These are phyloP conservation scores for Panulirus ornatus DNA, from an alignment of 1,140 invertebrate species.

Conservation along the genomic window DNA sequence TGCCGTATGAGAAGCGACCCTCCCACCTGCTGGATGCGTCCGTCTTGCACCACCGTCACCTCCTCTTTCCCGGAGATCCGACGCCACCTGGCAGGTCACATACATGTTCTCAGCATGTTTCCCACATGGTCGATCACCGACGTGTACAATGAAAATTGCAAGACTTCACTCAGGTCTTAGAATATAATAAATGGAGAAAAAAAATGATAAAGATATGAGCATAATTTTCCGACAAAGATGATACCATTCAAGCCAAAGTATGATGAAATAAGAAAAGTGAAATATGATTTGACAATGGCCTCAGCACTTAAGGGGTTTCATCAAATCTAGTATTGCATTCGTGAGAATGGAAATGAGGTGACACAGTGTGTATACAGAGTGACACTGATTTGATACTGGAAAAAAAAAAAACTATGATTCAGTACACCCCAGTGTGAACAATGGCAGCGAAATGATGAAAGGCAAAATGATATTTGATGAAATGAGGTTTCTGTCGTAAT, in stretches of 20 bases:
- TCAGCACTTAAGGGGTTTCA: too few relatives aligned
- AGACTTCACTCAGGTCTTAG: background rate
- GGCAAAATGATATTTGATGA: background rate
- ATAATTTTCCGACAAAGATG: too few relatives aligned
- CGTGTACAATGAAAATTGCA: background rate
- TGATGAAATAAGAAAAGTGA: too few relatives aligned
- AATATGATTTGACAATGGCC: too few relatives aligned
- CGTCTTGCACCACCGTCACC: conserved; percentile 70
- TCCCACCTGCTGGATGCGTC: conserved; percentile 75
- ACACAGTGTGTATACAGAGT: background rate
- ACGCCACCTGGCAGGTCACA: conserved; percentile 58
- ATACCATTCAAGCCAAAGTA: too few relatives aligned
- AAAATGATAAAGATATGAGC: background rate
- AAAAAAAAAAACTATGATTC: background rate
- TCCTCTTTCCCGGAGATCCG: conserved; percentile 58
- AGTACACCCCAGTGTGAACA: background rate
- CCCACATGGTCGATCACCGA: too few relatives aligned
- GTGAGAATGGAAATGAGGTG: background rate
- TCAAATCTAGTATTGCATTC: background rate
- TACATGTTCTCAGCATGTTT: background rate
- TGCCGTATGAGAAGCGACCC: conserved; percentile 74
- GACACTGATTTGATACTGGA: background rate
- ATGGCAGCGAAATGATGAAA: background rate
- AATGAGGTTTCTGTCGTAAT: background rate
- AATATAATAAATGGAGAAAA: background rate